phyloP scores from a whole-genome alignment of 1,140 invertebrate genomes.

The Platorchestia sp. region DNA sequence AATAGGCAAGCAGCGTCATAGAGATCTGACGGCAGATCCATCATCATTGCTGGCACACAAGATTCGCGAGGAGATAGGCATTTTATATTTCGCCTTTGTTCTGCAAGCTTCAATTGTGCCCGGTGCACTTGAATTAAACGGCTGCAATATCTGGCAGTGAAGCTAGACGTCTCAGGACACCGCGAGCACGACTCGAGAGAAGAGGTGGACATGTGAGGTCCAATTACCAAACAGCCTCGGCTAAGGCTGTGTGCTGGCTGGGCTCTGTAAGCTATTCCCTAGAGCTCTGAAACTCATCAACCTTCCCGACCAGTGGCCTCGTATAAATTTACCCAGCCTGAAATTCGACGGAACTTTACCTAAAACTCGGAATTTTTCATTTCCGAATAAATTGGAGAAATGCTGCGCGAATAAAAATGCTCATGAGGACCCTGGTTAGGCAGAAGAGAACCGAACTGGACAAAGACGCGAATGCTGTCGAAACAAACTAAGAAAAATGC shows the following conservation, averaged over 20 bases:
- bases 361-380: slow-evolving; percentile 21
- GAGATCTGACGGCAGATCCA: not conserved
- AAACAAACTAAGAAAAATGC: not conserved
- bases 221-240: slow-evolving; percentile 15
- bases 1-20: not conserved
- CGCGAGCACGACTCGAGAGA: slow-evolving; percentile 8
- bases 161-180: not conserved
- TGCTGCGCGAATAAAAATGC: not conserved
- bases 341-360: not conserved
- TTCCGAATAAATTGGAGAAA: slow-evolving; percentile 31
- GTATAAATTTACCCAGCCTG: not conserved
- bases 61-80: not conserved
- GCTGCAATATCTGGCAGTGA: not conserved
- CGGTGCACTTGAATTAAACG: not conserved
- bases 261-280: slow-evolving; percentile 5
- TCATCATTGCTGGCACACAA: not conserved
- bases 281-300: slow-evolving; percentile 36
- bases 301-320: slow-evolving; percentile 34
- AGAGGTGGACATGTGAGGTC: not conserved
- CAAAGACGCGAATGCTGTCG: not conserved
- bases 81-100: not conserved
- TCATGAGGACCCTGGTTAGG: not conserved
- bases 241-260: not conserved
- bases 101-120: not conserved
- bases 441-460: not conserved